A percentile compares a stretch with the other conserved stretches of the same genome.
Evolutionary conservation across 1,140 invertebrate genomes (phyloP).

Genomic region (Drosophila elegans): DNA sequence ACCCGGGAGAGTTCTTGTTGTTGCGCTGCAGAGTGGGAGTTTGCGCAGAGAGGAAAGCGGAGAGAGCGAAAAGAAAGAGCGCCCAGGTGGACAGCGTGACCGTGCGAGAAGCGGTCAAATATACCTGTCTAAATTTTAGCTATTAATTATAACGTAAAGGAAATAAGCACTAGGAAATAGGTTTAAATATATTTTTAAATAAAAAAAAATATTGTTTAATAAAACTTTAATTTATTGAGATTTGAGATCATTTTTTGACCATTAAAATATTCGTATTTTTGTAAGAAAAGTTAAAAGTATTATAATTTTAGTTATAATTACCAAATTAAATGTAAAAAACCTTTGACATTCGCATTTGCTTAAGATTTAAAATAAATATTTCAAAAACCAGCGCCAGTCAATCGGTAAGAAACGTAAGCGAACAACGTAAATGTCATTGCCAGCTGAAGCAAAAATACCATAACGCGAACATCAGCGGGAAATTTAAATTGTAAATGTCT

Average conservation of each 20-base stretch:
- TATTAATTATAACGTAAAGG: too few species aligned
- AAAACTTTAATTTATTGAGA: too few species aligned
- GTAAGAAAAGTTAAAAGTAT: too few species aligned
- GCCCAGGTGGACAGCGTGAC: constrained; percentile 11
- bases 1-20: constrained; percentile 24
- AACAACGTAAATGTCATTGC: not conserved
- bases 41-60: constrained; percentile 31
- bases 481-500: not conserved
- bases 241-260: too few species aligned
- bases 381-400: not conserved
- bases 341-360: too few species aligned
- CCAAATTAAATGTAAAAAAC: too few species aligned
- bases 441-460: not conserved
- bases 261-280: too few species aligned
- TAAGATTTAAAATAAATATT: not conserved
- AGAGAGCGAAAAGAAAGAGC: constrained; percentile 17
- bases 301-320: too few species aligned
- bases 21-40: constrained; percentile 25
- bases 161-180: too few species aligned
- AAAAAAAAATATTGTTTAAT: too few species aligned
- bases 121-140: not conserved
- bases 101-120: not conserved
- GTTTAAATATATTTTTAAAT: too few species aligned
- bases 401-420: not conserved
- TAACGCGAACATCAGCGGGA: not conserved